Base-by-base conservation (phyloP, 2,113 vertebrate species). In the Pungitius pungitius region DNA sequence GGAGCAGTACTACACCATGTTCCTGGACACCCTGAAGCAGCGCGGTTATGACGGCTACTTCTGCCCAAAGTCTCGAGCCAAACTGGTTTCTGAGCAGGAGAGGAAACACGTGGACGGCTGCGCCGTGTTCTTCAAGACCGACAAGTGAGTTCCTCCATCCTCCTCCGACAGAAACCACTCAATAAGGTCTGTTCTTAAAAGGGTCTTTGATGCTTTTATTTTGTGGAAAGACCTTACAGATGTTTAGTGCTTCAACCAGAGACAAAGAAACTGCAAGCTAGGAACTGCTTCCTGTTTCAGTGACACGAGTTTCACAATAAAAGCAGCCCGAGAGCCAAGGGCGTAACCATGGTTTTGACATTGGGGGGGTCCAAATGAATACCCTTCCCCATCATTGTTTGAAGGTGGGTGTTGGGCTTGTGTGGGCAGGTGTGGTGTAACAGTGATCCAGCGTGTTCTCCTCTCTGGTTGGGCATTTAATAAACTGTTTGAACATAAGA, bases 51-150 rank as follows among this genome's bases (percentile, higher is more conserved):
- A 98, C 49, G 98, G 98, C 18, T 99, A 97, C 93, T 99, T 99
- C 89, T 99, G 97, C 91, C 97, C 98, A 39, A 99, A 99, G 94
- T 99, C 98, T 91, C 96, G 98, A 93, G 97, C 98, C 96, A 99
- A 99, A 95, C 96, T 99, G 87, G 96, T 99, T 91, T 98, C 97
- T 0, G 98, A 99, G 73, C 96, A 96, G 90, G 98, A 99, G 92
- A 94, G 96, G 71, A 99, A 99, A 81, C 97, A 99, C 81, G 98
- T 99, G 85, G 98, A 99, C 0, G 97, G 98, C 92, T 99, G 98
- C 85, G 98, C 97, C 54, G 94, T 99, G 89, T 99, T 99, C 94
- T 99, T 98, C 93, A 99, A 99, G 93, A 98, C 94, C 0, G 95
- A 99, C 69, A 99, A 99, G 98, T 99, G 83, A 90, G 96, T 73